Evolutionary conservation across 2,797 vertebrate genomes (phyloP), one percentile per base, ranked within the genome.

Genomic region (Furcifer pardalis): DNA sequence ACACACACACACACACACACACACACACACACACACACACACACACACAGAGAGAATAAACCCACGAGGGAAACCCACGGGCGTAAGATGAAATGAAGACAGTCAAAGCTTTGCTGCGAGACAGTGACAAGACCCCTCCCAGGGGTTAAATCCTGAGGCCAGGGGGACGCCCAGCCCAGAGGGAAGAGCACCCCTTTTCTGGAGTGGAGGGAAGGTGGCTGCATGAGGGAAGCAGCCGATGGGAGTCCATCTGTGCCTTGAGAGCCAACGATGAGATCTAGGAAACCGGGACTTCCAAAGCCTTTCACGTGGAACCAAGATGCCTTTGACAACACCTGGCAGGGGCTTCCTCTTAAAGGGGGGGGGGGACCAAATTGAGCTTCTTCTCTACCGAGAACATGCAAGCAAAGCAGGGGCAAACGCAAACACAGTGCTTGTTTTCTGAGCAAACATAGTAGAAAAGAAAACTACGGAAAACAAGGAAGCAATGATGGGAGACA

Each of bases 101-200:
- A 91, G 86, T 93, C 89, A 77, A 90, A 94, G 95, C 95, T 93
- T 86, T 87, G 92, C 94, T 94, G 94, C 86, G 86, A 92, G 94
- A 96, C 93, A 95, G 91, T 27, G 91, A 95, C 93, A 95, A 95
- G 92, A 95, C 90, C 89, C 91, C 91, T 83, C 90, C 92, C 79
- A 86, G 79, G 94, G 52, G 52, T 19, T 49, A 86, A 85, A 89
- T 87, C 32, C 35, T 4, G 44, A 85, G 84, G 76, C 2, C 12
- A 87, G 59, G 46, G 77, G 9, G 88, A 88, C 82, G 23, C 2
- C 10, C 17, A 12, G 15, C 86, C 85, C 72, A 44, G 2, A n/a
- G n/a, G n/a, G n/a, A n/a, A n/a, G n/a, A n/a, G n/a, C n/a, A n/a
- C n/a, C n/a, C n/a, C n/a, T n/a, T n/a, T n/a, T n/a, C n/a, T 13